These are phyloP conservation scores for Priocnemis perturbator DNA, from an alignment of 2,888 invertebrate genomes.

Conservation along the genomic window DNA sequence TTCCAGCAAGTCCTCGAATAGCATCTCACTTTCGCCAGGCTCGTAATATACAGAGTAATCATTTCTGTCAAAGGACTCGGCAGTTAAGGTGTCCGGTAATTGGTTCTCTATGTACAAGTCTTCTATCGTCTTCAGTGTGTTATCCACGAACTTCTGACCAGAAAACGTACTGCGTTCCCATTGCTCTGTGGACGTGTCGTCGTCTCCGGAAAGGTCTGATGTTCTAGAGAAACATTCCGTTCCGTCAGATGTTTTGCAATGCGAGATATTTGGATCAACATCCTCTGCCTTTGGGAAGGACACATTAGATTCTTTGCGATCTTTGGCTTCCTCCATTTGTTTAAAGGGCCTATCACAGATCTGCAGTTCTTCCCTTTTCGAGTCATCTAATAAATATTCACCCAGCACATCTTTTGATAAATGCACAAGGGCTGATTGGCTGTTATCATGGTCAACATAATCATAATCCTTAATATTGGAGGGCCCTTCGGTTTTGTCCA, in stretches of 20 bases:
- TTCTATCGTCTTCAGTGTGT: constrained; percentile 16
- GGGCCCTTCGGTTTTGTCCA: too few relatives aligned
- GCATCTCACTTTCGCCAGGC: constrained; percentile 34
- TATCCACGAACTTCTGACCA: constrained; percentile 9
- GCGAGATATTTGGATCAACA: background rate
- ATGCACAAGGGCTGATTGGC: constrained; percentile 1
- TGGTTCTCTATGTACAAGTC: constrained; percentile 21
- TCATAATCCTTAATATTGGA: constrained; percentile 25
- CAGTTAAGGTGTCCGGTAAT: constrained; percentile 19
- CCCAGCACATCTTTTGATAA: constrained; percentile 8
- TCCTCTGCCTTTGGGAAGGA: background rate
- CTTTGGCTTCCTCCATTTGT: background rate
- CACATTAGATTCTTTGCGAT: background rate
- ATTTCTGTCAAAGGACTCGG: constrained; percentile 21
- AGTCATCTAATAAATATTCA: background rate
- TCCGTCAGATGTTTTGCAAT: background rate
- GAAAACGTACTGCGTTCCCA: constrained; percentile 13
- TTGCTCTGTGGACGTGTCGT: constrained; percentile 14
- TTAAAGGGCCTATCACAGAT: background rate
- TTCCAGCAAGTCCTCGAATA: constrained; percentile 71
- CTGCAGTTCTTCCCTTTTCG: constrained; percentile 3
- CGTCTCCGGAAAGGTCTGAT: constrained; percentile 10
- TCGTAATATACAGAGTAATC: constrained; percentile 17
- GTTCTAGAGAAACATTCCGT: constrained; percentile 14
- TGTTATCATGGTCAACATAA: constrained; percentile 26